phyloP scores from a whole-genome alignment of 2,797 vertebrate species.

The Linurgus olivaceus region DNA sequence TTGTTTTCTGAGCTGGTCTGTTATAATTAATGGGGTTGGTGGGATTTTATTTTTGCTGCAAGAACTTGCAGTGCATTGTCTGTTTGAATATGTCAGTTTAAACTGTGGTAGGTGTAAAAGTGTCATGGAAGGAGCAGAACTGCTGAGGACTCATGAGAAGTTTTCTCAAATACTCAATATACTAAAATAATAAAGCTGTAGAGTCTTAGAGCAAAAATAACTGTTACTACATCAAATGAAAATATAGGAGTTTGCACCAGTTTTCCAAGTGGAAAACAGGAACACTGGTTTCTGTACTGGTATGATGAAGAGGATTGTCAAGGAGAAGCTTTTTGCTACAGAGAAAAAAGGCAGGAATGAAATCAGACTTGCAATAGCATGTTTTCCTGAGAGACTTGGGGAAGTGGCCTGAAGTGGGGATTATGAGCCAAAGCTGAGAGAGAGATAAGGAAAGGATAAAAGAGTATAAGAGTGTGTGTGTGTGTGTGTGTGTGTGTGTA shows the following conservation, averaged over 20 bases:
- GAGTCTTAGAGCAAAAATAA: not conserved
- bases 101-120: not conserved
- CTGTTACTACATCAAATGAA: not conserved
- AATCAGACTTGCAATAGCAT: slow-evolving; percentile 14
- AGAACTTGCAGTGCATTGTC: not conserved
- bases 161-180: not conserved
- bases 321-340: not conserved
- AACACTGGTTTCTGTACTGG: not conserved
- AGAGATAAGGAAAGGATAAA: slow-evolving; percentile 53
- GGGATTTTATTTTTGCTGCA: not conserved
- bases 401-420: slow-evolving; percentile 66
- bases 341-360: slow-evolving; percentile 6
- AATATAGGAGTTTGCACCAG: not conserved
- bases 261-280: not conserved
- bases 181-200: not conserved
- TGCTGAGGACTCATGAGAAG: not conserved
- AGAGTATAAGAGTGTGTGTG: not conserved
- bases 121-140: not conserved
- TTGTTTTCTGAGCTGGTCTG: not conserved
- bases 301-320: not conserved
- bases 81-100: not conserved
- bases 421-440: slow-evolving; percentile 57
- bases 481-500: not conserved
- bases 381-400: slow-evolving; percentile 43
- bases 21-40: not conserved